A percentile compares a stretch with the other conserved stretches of the same genome.
Evolutionary conservation across 2,113 vertebrate species (phyloP).

Genomic region (Beaufortia kweichowensis): DNA sequence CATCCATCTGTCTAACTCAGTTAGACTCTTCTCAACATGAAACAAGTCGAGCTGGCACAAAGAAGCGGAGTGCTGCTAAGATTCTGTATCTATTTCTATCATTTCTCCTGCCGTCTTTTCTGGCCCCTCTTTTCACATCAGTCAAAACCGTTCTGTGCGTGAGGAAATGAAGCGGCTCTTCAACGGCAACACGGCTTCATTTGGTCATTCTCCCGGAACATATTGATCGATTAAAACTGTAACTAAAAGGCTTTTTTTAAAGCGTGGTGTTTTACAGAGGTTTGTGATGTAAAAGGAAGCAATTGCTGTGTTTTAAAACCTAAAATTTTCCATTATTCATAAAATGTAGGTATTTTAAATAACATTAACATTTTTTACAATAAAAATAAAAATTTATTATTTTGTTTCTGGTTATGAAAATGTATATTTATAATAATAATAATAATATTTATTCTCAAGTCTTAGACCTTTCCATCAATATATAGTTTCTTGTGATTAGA

Average conservation of each 20-base stretch:
- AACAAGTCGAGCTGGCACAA: slow-evolving; percentile 54
- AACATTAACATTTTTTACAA: too few relatives aligned
- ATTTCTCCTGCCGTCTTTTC: slow-evolving; percentile 22
- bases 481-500: too few relatives aligned
- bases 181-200: background rate
- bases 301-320: too few relatives aligned
- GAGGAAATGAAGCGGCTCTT: slow-evolving; percentile 25
- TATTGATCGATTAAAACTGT: slow-evolving; percentile 29
- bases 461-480: too few relatives aligned
- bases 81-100: slow-evolving; percentile 52
- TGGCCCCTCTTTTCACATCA: background rate
- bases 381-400: too few relatives aligned
- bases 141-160: background rate
- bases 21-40: slow-evolving; percentile 67
- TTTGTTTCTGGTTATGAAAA: too few relatives aligned
- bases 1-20: slow-evolving; percentile 67
- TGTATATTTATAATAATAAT: too few relatives aligned
- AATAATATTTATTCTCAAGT: too few relatives aligned
- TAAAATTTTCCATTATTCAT: too few relatives aligned
- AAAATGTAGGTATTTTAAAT: too few relatives aligned
- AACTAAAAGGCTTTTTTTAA: slow-evolving; percentile 12
- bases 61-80: slow-evolving; percentile 58
- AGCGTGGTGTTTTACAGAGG: too few relatives aligned
- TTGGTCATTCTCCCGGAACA: background rate
- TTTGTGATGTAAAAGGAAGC: too few relatives aligned